Conservation (phyloP, 2,113 vertebrate species). For the Sylvilagus bachmani region DNA sequence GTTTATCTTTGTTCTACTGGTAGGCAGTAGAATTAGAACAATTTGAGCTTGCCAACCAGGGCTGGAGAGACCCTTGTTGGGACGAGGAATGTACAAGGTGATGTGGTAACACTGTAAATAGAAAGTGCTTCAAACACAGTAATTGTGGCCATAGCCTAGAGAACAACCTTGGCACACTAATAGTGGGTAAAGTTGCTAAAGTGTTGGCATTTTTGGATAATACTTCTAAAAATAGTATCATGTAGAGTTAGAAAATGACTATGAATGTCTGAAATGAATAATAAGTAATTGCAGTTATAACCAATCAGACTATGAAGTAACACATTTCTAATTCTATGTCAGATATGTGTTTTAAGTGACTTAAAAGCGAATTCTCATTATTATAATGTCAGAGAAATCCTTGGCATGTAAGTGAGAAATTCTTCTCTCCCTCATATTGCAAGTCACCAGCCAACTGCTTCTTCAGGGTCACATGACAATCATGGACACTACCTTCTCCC, state of each 20-base stretch:
- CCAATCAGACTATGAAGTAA: neutral
- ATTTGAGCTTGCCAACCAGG: neutral
- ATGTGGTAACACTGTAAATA: neutral
- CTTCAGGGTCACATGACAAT: neutral
- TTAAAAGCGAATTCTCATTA: neutral
- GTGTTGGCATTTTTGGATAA: neutral
- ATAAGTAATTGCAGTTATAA: neutral
- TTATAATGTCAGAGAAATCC: neutral
- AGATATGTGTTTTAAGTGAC: neutral
- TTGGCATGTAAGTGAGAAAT: neutral
- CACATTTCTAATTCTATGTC: neutral
- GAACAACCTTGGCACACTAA: neutral
- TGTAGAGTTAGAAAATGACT: neutral
- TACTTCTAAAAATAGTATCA: neutral
- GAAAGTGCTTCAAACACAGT: neutral
- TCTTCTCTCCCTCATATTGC: neutral
- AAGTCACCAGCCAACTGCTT: neutral
- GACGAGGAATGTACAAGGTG: neutral
- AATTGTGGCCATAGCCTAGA: neutral
- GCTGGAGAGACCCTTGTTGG: neutral
- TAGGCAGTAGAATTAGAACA: neutral
- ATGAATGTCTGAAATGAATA: neutral
- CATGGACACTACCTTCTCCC: neutral
- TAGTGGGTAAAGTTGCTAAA: neutral
- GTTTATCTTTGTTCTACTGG: too few species aligned